Conservation (phyloP, 2,113 vertebrate species). For the Speoplatyrhinus poulsoni region DNA sequence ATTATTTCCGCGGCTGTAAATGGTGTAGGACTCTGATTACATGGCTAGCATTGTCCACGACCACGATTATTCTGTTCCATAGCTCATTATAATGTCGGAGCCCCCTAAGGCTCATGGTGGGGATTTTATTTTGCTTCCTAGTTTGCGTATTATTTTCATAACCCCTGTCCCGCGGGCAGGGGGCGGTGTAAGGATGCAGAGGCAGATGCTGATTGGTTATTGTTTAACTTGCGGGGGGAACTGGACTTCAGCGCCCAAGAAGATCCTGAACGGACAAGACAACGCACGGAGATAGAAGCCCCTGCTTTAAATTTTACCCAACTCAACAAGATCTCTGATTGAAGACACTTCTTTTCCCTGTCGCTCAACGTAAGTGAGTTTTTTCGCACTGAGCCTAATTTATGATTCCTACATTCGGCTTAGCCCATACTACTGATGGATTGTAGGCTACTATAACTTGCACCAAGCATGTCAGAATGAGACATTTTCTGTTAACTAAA, state of each 20-base stretch:
- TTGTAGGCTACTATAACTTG: background rate
- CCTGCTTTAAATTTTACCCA: constrained; percentile 20
- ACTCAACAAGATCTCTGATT: background rate
- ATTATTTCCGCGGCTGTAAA: no score
- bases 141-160: constrained; percentile 21
- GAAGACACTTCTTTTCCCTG: background rate
- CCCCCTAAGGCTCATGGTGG: no score
- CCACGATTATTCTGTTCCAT: no score
- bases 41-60: no score
- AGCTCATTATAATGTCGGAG: no score
- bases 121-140: background rate
- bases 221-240: constrained; percentile 32
- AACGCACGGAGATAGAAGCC: constrained; percentile 21
- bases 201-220: constrained; percentile 54
- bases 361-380: constrained; percentile 40
- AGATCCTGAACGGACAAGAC: constrained; percentile 38
- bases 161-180: constrained; percentile 26
- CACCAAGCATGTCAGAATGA: background rate
- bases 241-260: background rate
- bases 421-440: background rate
- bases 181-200: constrained; percentile 69
- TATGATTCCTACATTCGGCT: background rate
- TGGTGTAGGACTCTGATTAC: no score
- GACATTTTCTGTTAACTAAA: background rate
- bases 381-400: background rate